These are phyloP conservation scores for Trachurus trachurus DNA, from an alignment of 2,797 vertebrate genomes.

Conservation along the genomic window DNA sequence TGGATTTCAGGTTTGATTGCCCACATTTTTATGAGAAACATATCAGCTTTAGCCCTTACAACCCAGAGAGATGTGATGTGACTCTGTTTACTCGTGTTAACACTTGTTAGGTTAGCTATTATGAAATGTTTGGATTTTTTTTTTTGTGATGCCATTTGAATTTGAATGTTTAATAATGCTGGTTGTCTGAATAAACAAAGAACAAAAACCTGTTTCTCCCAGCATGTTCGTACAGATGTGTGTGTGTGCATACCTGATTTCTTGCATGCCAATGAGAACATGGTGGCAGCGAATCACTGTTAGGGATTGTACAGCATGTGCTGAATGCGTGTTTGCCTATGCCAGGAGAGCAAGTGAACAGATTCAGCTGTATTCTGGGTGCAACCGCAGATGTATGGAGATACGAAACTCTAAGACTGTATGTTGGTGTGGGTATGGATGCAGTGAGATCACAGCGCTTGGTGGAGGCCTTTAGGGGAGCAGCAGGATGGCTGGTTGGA, in stretches of 20 bases:
- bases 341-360: slow-evolving; percentile 5
- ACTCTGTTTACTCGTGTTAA: slow-evolving; percentile 32
- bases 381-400: slow-evolving; percentile 15
- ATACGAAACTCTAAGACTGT: slow-evolving; percentile 16
- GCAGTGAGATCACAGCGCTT: slow-evolving; percentile 12
- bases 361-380: slow-evolving; percentile 25
- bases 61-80: slow-evolving; percentile 14
- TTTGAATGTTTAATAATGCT: slow-evolving; percentile 15
- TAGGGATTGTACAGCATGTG: slow-evolving; percentile 1
- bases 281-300: slow-evolving; percentile 1
- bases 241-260: slow-evolving; percentile 10
- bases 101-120: background rate
- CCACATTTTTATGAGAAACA: slow-evolving; percentile 15
- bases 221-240: background rate
- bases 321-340: slow-evolving; percentile 17
- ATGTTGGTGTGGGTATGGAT: slow-evolving; percentile 5
- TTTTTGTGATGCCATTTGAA: slow-evolving; percentile 42
- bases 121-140: slow-evolving; percentile 38
- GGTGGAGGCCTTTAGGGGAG: slow-evolving; percentile 58
- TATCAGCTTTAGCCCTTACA: slow-evolving; percentile 19
- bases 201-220: background rate
- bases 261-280: background rate
- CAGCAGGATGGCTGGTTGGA: slow-evolving; percentile 37
- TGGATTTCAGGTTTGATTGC: slow-evolving; percentile 18
- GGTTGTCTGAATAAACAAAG: slow-evolving; percentile 41